phyloP scores from a whole-genome alignment of 2,113 vertebrate species.

The Megaceryle maxima region DNA sequence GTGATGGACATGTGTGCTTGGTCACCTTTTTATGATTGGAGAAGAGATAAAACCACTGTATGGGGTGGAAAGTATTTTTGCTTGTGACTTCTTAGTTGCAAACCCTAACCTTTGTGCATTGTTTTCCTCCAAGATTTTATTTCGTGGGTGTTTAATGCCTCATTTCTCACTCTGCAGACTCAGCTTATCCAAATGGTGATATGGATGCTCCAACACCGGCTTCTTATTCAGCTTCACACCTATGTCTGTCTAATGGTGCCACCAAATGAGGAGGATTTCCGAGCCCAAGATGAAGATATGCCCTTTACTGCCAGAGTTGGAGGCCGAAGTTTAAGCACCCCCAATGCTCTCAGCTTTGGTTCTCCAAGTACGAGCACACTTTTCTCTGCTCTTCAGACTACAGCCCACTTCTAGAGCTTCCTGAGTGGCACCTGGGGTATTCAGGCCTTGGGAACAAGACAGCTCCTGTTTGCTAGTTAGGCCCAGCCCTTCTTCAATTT shows the following conservation, averaged over 20 bases:
- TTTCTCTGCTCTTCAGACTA: background rate
- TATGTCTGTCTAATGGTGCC: slow-evolving; percentile 93
- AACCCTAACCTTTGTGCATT: background rate
- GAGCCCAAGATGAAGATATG: slow-evolving; percentile 80
- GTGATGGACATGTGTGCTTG: background rate
- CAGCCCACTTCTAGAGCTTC: background rate
- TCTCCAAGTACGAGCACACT: slow-evolving; percentile 86
- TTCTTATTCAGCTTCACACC: slow-evolving; percentile 95
- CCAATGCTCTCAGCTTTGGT: slow-evolving; percentile 94
- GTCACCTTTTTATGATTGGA: background rate
- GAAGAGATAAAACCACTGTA: background rate
- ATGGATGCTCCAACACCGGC: slow-evolving; percentile 94
- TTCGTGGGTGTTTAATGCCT: background rate
- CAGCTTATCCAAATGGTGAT: slow-evolving; percentile 99
- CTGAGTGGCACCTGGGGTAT: background rate
- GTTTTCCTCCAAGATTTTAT: background rate
- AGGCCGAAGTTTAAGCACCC: slow-evolving; percentile 91
- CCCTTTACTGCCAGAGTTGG: slow-evolving; percentile 81
- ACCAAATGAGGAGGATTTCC: slow-evolving; percentile 83
- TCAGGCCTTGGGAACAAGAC: background rate
- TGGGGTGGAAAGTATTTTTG: background rate
- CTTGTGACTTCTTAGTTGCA: background rate
- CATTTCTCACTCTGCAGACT: slow-evolving; percentile 72
- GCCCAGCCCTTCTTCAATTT: background rate
- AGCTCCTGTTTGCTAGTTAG: background rate